Evolutionary conservation across 1,140 invertebrate genomes (phyloP), one percentile per base, ranked within the genome.

Genomic region (Platyscapa corneri): DNA sequence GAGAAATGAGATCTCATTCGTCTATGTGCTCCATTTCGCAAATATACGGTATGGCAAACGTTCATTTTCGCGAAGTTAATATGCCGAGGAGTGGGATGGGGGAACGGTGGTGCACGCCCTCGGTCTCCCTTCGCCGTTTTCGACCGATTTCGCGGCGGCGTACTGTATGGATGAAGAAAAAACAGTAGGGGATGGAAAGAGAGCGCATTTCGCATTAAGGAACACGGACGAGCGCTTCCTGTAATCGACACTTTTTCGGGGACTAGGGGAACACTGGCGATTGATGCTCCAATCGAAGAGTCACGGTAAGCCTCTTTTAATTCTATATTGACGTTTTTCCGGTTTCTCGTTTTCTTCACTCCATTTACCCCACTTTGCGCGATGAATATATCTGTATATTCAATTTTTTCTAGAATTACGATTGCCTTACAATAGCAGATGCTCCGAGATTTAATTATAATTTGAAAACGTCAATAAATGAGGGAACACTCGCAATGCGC

Each of bases 211-310:
- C 46, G 46, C 77, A 67, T 64, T 60, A 23, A n/a, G 14, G 34
- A 27, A 32, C n/a, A 74, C 70, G n/a, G 18, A 14, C 56, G 56
- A 81, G 64, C 34, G 39, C 46, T 42, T 30, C 34, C 20, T 60
- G 70, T 56, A 74, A 82, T 75, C 70, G 81, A 75, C 70, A 82
- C 34, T 75, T 75, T 74, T 79, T 80, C 46, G 0, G 18, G 5
- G n/a, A 37, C 53, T 64, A 12, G 32, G 16, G 34, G 27, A 80
- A 46, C 20, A n/a, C 76, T 23, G 39, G 14, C 30, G 81, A 82
- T 82, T 82, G 49, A 82, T 82, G 53, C 67, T 12, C 27, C 23
- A 82, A 53, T 78, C 34, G 7, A 64, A 30, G 20, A 78, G 30
- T 56, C 5, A 60, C 23, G 32, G 30, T 49, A 46, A 82, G 46